These are phyloP conservation scores for Tauraco hartlaubi DNA, from an alignment of 2,797 vertebrate genomes.

Conservation along the genomic window DNA sequence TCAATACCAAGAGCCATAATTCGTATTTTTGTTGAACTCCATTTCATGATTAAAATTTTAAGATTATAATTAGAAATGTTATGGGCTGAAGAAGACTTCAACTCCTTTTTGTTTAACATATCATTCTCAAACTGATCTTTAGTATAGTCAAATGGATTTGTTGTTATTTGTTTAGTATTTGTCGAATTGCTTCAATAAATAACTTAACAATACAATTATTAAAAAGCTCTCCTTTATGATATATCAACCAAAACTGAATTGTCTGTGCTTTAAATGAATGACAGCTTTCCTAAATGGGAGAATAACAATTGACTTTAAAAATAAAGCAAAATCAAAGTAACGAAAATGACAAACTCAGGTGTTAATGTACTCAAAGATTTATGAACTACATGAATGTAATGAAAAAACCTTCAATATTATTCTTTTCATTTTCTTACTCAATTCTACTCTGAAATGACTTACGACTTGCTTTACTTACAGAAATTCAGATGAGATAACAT, in stretches of 20 bases:
- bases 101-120: background rate
- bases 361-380: background rate
- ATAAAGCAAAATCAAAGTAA: background rate
- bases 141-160: background rate
- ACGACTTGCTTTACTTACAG: background rate
- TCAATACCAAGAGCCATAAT: background rate
- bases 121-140: background rate
- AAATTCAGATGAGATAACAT: background rate
- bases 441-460: background rate
- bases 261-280: background rate
- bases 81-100: background rate
- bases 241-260: background rate
- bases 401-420: background rate
- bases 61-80: background rate
- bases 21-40: background rate
- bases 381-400: background rate
- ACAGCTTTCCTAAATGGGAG: background rate
- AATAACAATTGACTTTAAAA: background rate
- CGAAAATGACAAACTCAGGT: background rate
- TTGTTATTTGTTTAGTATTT: background rate
- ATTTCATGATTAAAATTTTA: background rate
- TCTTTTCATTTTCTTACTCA: background rate
- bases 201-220: background rate
- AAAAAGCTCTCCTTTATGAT: background rate
- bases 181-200: background rate